phyloP scores from a whole-genome alignment of 2,113 vertebrate species.

The Cyanoliseus patagonus region DNA sequence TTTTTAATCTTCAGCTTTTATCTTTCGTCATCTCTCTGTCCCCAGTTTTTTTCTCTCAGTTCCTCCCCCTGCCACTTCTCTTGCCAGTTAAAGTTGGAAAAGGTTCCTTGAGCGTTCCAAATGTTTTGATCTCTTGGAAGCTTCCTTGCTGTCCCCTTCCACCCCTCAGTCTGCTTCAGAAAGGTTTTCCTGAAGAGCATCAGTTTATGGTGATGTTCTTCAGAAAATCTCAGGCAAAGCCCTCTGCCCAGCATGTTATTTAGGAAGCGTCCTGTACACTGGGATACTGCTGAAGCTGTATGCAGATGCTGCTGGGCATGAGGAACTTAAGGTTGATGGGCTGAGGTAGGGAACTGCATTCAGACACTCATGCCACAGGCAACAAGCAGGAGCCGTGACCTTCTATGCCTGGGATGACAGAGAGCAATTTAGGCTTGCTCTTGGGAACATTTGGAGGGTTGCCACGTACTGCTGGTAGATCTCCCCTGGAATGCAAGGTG shows the following conservation, averaged over 20 bases:
- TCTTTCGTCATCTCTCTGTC: neutral
- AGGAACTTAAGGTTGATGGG: neutral
- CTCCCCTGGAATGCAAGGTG: neutral
- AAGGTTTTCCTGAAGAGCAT: neutral
- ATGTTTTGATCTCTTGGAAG: neutral
- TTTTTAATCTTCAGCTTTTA: neutral
- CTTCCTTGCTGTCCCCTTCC: neutral
- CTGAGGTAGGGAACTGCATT: neutral
- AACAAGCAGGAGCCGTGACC: neutral
- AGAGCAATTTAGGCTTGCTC: neutral
- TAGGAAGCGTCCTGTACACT: neutral
- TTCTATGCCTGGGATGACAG: neutral
- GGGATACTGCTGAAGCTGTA: neutral
- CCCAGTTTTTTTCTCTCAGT: neutral
- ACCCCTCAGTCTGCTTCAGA: neutral
- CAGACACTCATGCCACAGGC: neutral
- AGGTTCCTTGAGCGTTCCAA: neutral
- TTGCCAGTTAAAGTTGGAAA: conserved; percentile 3
- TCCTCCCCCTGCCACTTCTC: neutral
- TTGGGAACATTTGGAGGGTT: neutral
- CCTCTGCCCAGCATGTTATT: neutral
- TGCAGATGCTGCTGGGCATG: neutral
- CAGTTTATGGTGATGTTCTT: neutral
- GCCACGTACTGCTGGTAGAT: neutral
- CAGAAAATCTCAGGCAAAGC: neutral